These are phyloP conservation scores for Tetrao urogallus DNA, from an alignment of 2,113 vertebrate species.

Conservation along the genomic window DNA sequence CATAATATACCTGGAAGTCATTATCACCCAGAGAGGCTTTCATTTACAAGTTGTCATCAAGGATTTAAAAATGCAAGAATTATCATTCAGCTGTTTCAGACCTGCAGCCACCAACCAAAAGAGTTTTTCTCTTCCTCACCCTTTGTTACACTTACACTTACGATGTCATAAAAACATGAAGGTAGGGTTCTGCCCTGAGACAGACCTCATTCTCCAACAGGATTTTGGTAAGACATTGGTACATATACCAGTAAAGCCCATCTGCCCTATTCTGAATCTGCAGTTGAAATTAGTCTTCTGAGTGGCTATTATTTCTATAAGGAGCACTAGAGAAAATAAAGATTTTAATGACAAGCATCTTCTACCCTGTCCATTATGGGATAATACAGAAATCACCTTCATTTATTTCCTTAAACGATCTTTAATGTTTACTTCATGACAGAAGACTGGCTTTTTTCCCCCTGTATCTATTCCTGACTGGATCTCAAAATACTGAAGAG, in stretches of 20 bases:
- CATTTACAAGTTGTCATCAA: neutral
- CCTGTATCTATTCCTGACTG: neutral
- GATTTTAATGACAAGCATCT: neutral
- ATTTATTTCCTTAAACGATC: neutral
- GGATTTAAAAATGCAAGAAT: neutral
- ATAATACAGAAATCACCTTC: neutral
- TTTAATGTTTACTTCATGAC: neutral
- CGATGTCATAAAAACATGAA: neutral
- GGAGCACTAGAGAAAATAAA: neutral
- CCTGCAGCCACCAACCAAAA: neutral
- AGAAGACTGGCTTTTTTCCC: neutral
- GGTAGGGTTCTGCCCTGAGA: neutral
- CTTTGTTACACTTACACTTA: neutral
- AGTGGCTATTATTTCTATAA: neutral
- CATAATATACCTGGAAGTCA: neutral
- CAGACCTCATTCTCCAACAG: neutral
- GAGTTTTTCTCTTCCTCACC: neutral
- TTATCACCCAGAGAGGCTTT: neutral
- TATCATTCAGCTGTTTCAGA: neutral
- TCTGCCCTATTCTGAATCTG: neutral
- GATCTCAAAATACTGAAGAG: neutral
- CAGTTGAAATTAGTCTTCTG: neutral
- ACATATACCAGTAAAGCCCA: neutral
- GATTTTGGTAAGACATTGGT: neutral
- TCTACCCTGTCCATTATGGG: neutral